Base-by-base conservation (phyloP, 2,797 vertebrate species). In the Manis pentadactyla region DNA sequence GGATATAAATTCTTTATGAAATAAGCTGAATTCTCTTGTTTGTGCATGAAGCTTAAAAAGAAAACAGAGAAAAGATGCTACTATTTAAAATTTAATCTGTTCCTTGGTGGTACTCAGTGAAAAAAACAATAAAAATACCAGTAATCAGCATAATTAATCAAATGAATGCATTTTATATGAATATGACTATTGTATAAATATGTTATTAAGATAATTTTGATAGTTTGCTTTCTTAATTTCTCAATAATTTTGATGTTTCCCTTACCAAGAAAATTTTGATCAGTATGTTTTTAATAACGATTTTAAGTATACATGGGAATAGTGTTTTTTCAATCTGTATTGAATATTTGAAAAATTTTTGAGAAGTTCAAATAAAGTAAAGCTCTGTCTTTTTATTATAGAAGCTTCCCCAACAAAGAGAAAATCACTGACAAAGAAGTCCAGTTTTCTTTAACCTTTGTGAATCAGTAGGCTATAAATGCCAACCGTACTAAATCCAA, bases 341-440 rank as follows among this genome's bases (percentile, higher is more conserved):
- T 92, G 39, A 95, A 88, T 79, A 4, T 7, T 68, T 97, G 31
- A 23, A 27, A 37, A 95, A 86, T 79, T 42, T 31, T 18, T 66
- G 79, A 90, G 4, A 87, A 12, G 31, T 8, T 31, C 85, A 77
- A 92, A 63, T 14, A 27, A 55, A 78, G n/a, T 59, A 82, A 89
- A 82, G 2, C 11, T 53, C 61, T 79, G 0, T 8, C 10, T 87
- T 96, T 96, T 79, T 94, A 93, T 94, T 14, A 55, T 4, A 64
- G 0, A 8, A 71, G 11, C 9, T 93, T 96, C 93, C 11, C 18
- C 10, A 93, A 21, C 3, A 71, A 94, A 2, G 69, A 89, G 87
- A 93, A 93, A 93, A 88, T 86, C 51, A 71, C 18, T 74, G 82
- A 90, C 27, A 96, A 83, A 61, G 74, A 93, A 93, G 27, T 81